phyloP scores from a whole-genome alignment of 2,797 vertebrate species.

The Loris lydekkerianus region DNA sequence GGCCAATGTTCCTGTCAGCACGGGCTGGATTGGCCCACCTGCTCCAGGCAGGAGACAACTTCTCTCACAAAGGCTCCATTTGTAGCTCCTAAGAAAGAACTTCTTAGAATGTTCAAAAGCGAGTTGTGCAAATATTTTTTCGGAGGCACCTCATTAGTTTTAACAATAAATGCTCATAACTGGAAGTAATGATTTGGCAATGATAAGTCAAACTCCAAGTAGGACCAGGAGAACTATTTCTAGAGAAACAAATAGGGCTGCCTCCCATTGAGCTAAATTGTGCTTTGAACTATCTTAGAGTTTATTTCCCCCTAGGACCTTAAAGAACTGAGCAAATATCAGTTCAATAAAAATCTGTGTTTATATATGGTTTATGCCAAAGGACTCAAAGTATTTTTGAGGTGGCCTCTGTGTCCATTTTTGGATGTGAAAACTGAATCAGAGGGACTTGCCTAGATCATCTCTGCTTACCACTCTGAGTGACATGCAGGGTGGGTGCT shows the following conservation, averaged over 20 bases:
- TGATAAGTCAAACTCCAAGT: conserved; percentile 61
- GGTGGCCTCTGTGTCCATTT: background rate
- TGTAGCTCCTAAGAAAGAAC: conserved; percentile 49
- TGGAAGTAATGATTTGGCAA: conserved; percentile 65
- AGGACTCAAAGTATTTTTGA: conserved; percentile 16
- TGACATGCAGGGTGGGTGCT: background rate
- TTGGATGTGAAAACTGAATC: background rate
- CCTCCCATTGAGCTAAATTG: background rate
- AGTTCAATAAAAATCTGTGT: conserved; percentile 46
- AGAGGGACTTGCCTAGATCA: background rate
- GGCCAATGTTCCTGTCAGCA: background rate
- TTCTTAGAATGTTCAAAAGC: conserved; percentile 57
- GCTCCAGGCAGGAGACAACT: background rate
- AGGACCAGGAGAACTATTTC: background rate
- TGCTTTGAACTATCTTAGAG: conserved; percentile 48
- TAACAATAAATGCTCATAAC: conserved; percentile 63
- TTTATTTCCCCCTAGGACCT: conserved; percentile 59
- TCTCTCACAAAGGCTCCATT: conserved; percentile 55
- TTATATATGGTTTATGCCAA: conserved; percentile 12
- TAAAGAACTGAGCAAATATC: conserved; percentile 46
- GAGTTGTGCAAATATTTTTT: conserved; percentile 75
- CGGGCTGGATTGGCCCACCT: background rate
- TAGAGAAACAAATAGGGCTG: conserved; percentile 63
- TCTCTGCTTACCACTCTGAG: background rate
- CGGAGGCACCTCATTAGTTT: conserved; percentile 68